These are phyloP conservation scores for Lysandra coridon DNA, from an alignment of 2,888 invertebrate genomes.

Conservation along the genomic window DNA sequence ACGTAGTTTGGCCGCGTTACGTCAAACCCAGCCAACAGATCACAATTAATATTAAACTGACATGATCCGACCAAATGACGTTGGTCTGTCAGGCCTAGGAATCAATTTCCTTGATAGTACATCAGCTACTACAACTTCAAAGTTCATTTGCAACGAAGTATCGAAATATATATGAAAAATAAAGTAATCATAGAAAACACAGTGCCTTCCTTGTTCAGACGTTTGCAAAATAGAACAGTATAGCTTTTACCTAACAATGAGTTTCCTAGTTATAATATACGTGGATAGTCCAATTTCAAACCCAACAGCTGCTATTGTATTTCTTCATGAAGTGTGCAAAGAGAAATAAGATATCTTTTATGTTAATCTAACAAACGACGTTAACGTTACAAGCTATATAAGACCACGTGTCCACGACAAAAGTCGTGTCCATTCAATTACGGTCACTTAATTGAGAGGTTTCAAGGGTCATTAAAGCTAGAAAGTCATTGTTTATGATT, in stretches of 20 bases:
- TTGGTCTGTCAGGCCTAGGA: too few relatives aligned
- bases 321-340: not conserved
- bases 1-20: too few relatives aligned
- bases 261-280: not conserved
- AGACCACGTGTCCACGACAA: constrained; percentile 50
- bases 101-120: too few relatives aligned
- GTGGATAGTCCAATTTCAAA: not conserved
- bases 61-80: too few relatives aligned
- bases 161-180: too few relatives aligned
- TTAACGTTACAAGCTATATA: constrained; percentile 10
- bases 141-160: not conserved
- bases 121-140: not conserved
- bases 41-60: too few relatives aligned
- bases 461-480: constrained; percentile 45
- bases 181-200: too few relatives aligned
- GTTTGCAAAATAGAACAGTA: not conserved
- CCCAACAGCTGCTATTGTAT: not conserved
- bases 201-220: not conserved
- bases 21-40: too few relatives aligned
- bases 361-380: constrained; percentile 6
- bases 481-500: constrained; percentile 44
- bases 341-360: constrained; percentile 8
- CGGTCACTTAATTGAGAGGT: constrained; percentile 57
- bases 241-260: not conserved
- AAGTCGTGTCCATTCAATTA: constrained; percentile 53